phyloP scores from a whole-genome alignment of 2,797 vertebrate genomes.

The Typhlichthys subterraneus region DNA sequence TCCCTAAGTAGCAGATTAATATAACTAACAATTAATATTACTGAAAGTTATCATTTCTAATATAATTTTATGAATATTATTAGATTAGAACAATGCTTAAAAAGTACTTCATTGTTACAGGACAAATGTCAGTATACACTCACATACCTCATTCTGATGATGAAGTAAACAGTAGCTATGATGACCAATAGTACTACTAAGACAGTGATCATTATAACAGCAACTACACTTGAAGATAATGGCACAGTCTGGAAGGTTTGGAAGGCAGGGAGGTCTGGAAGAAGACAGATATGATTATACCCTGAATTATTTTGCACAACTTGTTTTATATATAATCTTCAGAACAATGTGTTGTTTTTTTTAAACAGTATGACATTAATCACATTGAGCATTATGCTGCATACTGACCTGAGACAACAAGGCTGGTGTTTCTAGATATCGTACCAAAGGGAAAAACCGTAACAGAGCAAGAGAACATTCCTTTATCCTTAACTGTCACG shows the following conservation, averaged over 20 bases:
- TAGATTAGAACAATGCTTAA: no score
- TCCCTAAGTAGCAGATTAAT: no score
- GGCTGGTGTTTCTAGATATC: slow-evolving; percentile 13
- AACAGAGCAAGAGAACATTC: slow-evolving; percentile 31
- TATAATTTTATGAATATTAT: no score
- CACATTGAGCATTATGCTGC: neutral
- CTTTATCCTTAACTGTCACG: slow-evolving; percentile 37
- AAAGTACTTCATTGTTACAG: no score
- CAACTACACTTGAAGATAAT: slow-evolving; percentile 23
- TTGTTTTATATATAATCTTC: no score
- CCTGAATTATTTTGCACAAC: neutral
- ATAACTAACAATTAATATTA: no score
- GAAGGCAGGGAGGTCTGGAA: slow-evolving; percentile 26
- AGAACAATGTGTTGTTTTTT: no score
- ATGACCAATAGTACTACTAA: slow-evolving; percentile 34
- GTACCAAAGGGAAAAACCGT: slow-evolving; percentile 26
- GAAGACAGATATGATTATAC: slow-evolving; percentile 12
- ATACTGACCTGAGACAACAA: slow-evolving; percentile 47
- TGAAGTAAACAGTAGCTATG: slow-evolving; percentile 32
- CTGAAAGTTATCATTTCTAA: no score
- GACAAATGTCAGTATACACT: neutral
- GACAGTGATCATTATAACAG: slow-evolving; percentile 34
- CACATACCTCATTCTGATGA: slow-evolving; percentile 50
- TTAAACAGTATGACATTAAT: neutral
- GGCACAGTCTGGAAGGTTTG: neutral